Percentiles rank a stretch among this genome's conserved stretches.
phyloP scores from a whole-genome alignment of 1,140 invertebrate species.

The Bombus confusus region DNA sequence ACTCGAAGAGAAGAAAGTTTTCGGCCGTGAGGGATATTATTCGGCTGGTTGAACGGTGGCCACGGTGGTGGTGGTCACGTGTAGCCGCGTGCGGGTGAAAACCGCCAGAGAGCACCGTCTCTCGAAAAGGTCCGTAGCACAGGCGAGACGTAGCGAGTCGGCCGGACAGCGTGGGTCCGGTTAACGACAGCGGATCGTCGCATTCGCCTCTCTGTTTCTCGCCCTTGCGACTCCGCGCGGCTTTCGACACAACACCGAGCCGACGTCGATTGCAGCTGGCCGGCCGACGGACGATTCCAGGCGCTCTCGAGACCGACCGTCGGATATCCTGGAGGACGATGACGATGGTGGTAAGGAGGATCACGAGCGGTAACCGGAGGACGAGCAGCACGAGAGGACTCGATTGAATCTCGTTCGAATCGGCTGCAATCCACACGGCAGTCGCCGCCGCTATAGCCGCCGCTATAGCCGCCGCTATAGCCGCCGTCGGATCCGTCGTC shows the following conservation, averaged over 20 bases:
- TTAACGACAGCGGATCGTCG: neutral
- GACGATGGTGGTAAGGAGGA: slow-evolving; percentile 38
- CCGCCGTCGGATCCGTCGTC: neutral
- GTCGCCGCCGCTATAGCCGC: neutral
- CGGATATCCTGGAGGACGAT: slow-evolving; percentile 42
- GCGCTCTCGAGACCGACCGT: neutral
- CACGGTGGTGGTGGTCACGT: slow-evolving; percentile 47
- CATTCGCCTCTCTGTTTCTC: neutral
- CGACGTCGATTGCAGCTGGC: neutral
- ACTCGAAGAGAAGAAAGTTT: slow-evolving; percentile 54
- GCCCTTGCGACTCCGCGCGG: neutral
- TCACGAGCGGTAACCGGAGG: slow-evolving; percentile 41
- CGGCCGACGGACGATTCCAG: neutral
- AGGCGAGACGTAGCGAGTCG: too few species aligned
- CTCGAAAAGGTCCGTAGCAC: neutral
- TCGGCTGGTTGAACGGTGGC: slow-evolving; percentile 33
- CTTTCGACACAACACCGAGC: neutral
- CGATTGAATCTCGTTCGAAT: slow-evolving; percentile 47
- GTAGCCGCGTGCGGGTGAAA: slow-evolving; percentile 42
- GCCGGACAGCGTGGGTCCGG: neutral
- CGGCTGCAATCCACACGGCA: neutral
- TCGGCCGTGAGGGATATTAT: slow-evolving; percentile 31
- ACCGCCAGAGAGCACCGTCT: slow-evolving; percentile 33
- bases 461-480: neutral
- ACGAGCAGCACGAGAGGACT: slow-evolving; percentile 56